Evolutionary conservation across 2,888 invertebrate species (phyloP).

Genomic region (Flexamia atlantica): DNA sequence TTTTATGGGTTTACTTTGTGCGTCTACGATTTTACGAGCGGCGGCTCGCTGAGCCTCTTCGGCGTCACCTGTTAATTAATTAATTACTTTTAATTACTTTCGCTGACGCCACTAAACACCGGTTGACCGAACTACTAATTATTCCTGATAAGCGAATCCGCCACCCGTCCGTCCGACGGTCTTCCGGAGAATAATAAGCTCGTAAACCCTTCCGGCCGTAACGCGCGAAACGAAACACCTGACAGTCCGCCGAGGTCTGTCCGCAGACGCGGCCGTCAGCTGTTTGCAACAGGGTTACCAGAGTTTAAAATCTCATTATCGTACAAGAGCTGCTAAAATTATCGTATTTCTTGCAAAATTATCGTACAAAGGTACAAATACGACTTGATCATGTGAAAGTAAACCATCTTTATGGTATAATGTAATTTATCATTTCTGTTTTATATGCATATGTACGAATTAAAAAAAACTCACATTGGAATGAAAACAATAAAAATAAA

Average conservation of each 20-base stretch:
- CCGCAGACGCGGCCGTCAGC: slow-evolving; percentile 25
- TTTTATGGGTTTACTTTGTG: slow-evolving; percentile 35
- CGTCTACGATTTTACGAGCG: slow-evolving; percentile 4
- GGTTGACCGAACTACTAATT: slow-evolving; percentile 26
- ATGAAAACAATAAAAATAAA: no score
- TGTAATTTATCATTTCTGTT: no score
- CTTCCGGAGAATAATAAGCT: slow-evolving; percentile 8
- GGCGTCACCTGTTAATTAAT: slow-evolving; percentile 37
- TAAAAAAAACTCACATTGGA: no score
- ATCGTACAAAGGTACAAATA: no score
- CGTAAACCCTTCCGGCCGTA: slow-evolving; percentile 9
- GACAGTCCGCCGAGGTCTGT: neutral
- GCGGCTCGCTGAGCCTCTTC: neutral
- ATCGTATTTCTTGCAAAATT: no score
- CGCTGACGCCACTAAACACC: slow-evolving; percentile 23
- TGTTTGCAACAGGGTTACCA: no score
- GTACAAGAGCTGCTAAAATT: no score
- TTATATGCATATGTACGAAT: no score
- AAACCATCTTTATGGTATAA: no score
- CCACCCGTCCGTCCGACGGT: neutral
- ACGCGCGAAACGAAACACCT: slow-evolving; percentile 15
- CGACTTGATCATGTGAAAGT: no score
- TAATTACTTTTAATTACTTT: slow-evolving; percentile 42
- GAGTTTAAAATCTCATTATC: no score
- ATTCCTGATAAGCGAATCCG: slow-evolving; percentile 16